A percentile compares a stretch with the other conserved stretches of the same genome.
phyloP scores from a whole-genome alignment of 2,888 invertebrate genomes.

The Timandra comae region DNA sequence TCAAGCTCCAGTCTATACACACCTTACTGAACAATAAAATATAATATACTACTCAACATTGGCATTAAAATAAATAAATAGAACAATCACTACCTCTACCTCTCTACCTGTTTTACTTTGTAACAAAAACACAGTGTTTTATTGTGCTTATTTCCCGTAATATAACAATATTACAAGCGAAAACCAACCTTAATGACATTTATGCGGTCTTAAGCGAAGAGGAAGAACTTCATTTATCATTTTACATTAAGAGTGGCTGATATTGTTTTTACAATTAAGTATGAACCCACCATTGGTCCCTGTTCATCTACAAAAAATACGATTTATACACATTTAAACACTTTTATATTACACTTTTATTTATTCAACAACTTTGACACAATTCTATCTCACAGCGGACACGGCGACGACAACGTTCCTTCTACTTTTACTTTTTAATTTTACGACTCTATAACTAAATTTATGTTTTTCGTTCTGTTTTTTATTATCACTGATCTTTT shows the following conservation, averaged over 20 bases:
- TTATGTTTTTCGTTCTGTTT: conserved; percentile 51
- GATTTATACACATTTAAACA: conserved; percentile 5
- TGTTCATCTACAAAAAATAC: conserved; percentile 45
- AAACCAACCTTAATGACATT: conserved; percentile 11
- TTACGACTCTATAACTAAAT: conserved; percentile 63
- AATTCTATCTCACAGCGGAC: conserved; percentile 62
- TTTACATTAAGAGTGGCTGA: conserved; percentile 19
- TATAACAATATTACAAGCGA: conserved; percentile 12
- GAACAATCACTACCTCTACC: not conserved
- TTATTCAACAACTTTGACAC: conserved; percentile 12
- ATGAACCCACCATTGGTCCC: conserved; percentile 56
- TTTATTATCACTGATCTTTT: conserved; percentile 16
- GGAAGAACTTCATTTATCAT: conserved; percentile 23
- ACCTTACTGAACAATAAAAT: too few species aligned
- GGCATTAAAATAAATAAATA: too few species aligned
- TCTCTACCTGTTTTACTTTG: not conserved
- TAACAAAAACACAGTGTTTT: conserved; percentile 3
- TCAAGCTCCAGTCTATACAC: too few species aligned
- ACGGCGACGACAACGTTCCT: conserved; percentile 65
- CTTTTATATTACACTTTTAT: conserved; percentile 24
- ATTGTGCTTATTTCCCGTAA: conserved; percentile 4
- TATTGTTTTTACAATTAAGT: conserved; percentile 27
- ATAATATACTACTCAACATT: not conserved
- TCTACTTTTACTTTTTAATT: conserved; percentile 60
- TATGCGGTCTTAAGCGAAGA: conserved; percentile 14